Base-by-base conservation (phyloP, 2,888 invertebrate genomes). In the Heliconius erato region DNA sequence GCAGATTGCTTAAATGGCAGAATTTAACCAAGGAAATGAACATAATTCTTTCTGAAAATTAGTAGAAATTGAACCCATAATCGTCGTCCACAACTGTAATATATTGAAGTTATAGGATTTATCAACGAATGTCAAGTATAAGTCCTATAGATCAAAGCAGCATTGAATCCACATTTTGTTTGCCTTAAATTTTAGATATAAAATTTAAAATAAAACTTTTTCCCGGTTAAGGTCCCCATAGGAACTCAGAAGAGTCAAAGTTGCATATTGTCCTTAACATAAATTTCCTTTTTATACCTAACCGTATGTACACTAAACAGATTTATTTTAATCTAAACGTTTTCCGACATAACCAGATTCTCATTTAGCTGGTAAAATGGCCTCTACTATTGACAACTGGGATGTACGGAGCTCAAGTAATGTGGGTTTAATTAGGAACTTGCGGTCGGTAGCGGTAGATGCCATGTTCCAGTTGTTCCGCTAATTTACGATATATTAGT, bases 401-500 rank as follows among this genome's bases (percentile, higher is more conserved):
- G 26, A 76, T 76, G 35, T 9, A 76, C 74, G 14, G 16, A 76
- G 59, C 59, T 76, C n/a, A n/a, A 26, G 35, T 63, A 40, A 76
- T 76, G 76, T 63, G 35, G 26, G n/a, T 35, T 76, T 76, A 76
- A 63, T 76, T 76, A 63, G 76, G n/a, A 49, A 40, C 3, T 72
- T 49, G 72, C 49, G 72, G 72, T 72, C 44, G 44, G 19, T 32
- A 76, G 35, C 19, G 35, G 40, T 40, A 32, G 76, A 35, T 16
- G n/a, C 16, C 26, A 63, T 59, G 63, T 35, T 12, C 23, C 35
- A 59, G 12, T 76, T 76, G 59, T 63, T n/a, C n/a, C 35, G 14
- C 23, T 35, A 59, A 54, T 49, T 16, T 16, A 14, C 19, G 63
- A n/a, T n/a, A 12, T 63, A n/a, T n/a, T 63, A 9, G 63, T 63